Percentiles rank a stretch among this genome's conserved stretches.
Evolutionary conservation across 2,113 vertebrate genomes (phyloP).

Genomic region (Ranitomeya imitator): DNA sequence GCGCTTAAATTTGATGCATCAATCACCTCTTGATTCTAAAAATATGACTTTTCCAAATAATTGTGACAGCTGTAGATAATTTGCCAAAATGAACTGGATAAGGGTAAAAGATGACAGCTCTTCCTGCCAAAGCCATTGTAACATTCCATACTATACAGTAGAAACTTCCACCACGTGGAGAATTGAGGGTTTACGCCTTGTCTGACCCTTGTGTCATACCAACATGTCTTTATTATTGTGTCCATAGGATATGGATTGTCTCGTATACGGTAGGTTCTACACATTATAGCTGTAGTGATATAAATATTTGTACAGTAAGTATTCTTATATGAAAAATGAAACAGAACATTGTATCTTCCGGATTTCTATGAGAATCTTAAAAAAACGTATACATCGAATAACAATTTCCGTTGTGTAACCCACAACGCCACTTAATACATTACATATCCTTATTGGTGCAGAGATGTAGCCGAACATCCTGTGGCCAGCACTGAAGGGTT

Average conservation of each 20-base stretch:
- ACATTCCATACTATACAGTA: constrained; percentile 12
- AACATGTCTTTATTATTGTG: neutral
- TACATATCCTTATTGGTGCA: neutral
- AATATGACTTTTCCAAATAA: neutral
- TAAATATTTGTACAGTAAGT: neutral
- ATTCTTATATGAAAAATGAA: constrained; percentile 15
- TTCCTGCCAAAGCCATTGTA: constrained; percentile 31
- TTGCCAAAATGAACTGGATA: constrained; percentile 27
- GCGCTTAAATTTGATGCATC: neutral
- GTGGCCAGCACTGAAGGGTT: neutral
- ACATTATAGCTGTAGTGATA: neutral
- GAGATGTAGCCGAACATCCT: neutral
- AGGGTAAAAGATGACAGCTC: neutral
- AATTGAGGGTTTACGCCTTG: constrained; percentile 1
- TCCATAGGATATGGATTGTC: neutral
- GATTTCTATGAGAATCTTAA: neutral
- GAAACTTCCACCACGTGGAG: constrained; percentile 25
- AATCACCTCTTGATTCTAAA: neutral
- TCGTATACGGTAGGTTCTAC: neutral
- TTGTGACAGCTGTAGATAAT: constrained; percentile 20
- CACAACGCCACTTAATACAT: neutral
- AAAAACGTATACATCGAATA: neutral
- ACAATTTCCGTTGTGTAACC: too few species aligned
- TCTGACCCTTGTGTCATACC: neutral
- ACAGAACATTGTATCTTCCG: neutral